Base-by-base conservation (phyloP, 2,888 invertebrate genomes). In the Andrena fulva region DNA sequence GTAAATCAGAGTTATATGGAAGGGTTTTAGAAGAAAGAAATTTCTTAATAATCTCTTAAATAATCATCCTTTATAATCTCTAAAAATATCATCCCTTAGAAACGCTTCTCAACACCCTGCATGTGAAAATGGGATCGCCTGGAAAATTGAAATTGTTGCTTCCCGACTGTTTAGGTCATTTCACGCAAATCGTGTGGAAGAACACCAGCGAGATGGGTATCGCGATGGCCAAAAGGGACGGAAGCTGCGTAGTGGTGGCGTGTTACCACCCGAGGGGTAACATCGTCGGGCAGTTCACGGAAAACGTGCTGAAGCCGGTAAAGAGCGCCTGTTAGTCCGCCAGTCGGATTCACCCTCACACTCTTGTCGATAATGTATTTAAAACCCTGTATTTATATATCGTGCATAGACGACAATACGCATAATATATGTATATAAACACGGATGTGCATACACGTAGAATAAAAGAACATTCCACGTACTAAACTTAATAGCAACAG, bases 121-220 rank as follows among this genome's bases (percentile, higher is more conserved):
- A 4, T 1, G 42, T 12, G 42, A 42, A 42, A 42, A 0, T 42
- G 42, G 12, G 12, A 42, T 12, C 42, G 42, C 42, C 12, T 12
- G 42, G 4, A 42, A 27, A 27, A 56, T 56, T 20, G 24, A 24
- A 56, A 54, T 54, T 29, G 4, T 62, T 20, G 8, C 10, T 54
- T 54, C 12, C 24, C 33, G 4, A 50, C 27, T n/a, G 1, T 83
- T 60, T 59, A 95, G 95, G 93, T 95, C 95, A 88, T 89, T 94
- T 91, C 89, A 97, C 97, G 0, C 98, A 98, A 95, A 96, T 98
- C 0, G 95, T 98, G n/a, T 98, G 98, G 98, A 97, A 96, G 92
- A 95, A 95, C 48, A 96, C 96, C 3, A 95, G 94, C 86, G 96
- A 97, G 91, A 93, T 98, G 80, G 98, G 98, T 0, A 95, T 98